A percentile compares a stretch with the other conserved stretches of the same genome.
phyloP scores from a whole-genome alignment of 2,888 invertebrate species.

The Myathropa florea region DNA sequence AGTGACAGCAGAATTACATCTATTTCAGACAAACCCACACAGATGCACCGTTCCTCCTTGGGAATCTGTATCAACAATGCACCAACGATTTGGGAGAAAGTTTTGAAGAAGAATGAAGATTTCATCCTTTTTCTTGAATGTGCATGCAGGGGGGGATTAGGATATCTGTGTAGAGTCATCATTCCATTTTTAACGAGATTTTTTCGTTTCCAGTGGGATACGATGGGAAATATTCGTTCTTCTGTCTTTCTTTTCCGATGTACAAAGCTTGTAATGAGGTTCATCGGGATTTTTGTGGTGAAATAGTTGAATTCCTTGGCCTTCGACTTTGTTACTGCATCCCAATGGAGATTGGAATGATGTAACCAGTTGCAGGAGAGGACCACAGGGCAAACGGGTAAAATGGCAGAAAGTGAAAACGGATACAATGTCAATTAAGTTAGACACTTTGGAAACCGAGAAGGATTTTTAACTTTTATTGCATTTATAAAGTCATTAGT shows the following conservation, averaged over 20 bases:
- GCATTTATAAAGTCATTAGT: constrained; percentile 16
- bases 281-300: constrained; percentile 38
- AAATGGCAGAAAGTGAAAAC: constrained; percentile 17
- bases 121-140: constrained; percentile 4
- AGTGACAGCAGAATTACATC: constrained; percentile 44
- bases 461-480: neutral
- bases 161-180: neutral
- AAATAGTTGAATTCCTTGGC: constrained; percentile 60
- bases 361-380: neutral
- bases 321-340: constrained; percentile 57
- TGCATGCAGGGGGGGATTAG: neutral
- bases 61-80: constrained; percentile 31
- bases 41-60: neutral
- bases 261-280: constrained; percentile 58
- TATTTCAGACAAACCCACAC: constrained; percentile 27
- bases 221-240: constrained; percentile 1
- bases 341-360: neutral
- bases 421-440: constrained; percentile 30
- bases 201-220: no score
- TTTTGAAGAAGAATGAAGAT: constrained; percentile 17
- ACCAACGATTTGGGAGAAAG: constrained; percentile 18
- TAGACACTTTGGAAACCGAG: constrained; percentile 1
- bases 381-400: neutral
- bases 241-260: constrained; percentile 36
- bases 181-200: constrained; percentile 35